These are phyloP conservation scores for Glaucidium brasilianum DNA, from an alignment of 2,113 vertebrate species.

Conservation along the genomic window DNA sequence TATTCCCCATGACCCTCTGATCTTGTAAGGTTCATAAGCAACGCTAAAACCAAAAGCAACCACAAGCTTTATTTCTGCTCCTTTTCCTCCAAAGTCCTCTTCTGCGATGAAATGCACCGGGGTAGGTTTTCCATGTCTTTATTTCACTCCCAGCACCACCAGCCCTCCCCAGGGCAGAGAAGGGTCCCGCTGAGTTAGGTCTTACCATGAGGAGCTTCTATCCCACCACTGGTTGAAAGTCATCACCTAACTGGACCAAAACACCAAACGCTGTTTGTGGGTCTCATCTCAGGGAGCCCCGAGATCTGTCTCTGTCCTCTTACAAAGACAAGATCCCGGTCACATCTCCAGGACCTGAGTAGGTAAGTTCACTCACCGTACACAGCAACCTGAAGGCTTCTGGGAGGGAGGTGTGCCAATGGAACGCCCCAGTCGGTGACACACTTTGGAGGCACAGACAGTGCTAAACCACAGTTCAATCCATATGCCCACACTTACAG, in stretches of 20 bases:
- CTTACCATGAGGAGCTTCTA: neutral
- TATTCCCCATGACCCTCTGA: neutral
- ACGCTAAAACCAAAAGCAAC: neutral
- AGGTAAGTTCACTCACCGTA: neutral
- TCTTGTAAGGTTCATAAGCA: neutral
- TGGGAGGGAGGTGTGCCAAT: neutral
- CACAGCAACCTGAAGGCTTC: neutral
- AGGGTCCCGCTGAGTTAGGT: fast-evolving
- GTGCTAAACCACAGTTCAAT: neutral
- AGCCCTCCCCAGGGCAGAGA: neutral
- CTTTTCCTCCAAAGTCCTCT: neutral
- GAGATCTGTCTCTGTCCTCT: neutral
- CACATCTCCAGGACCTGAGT: neutral
- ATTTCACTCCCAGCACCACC: neutral
- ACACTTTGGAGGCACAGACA: fast-evolving
- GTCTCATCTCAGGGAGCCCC: neutral
- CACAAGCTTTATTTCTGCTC: neutral
- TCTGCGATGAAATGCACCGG: neutral
- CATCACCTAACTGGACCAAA: fast-evolving
- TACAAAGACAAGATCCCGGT: fast-evolving
- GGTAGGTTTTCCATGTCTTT: neutral
- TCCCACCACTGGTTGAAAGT: neutral
- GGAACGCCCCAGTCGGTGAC: neutral
- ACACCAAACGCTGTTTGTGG: neutral
- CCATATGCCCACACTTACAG: fast-evolving